A percentile compares a stretch with the other conserved stretches of the same genome.
phyloP scores from a whole-genome alignment of 2,888 invertebrate genomes.

The Tanaodytes sp. region DNA sequence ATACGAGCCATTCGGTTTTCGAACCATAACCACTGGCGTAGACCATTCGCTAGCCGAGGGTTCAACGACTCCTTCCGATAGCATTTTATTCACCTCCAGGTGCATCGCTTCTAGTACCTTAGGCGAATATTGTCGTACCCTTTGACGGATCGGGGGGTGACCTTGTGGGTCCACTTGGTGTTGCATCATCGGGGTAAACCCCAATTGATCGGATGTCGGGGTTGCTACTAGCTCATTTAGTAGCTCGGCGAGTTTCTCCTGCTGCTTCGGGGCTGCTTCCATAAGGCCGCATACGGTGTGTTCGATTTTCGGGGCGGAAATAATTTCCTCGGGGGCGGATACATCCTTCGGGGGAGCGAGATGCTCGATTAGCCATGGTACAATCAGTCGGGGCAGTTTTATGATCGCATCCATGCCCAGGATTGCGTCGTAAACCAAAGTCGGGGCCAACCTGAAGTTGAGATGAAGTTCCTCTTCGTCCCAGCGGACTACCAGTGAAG shows the following conservation, averaged over 20 bases:
- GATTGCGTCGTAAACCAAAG: constrained; percentile 1
- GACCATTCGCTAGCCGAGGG: constrained; percentile 11
- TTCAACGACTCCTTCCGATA: constrained; percentile 15
- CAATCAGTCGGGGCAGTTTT: too few relatives aligned
- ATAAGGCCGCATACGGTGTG: too few relatives aligned
- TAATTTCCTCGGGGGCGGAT: too few relatives aligned
- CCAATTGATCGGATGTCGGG: not conserved
- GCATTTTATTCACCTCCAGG: not conserved
- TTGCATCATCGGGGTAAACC: not conserved
- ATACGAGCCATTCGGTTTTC: constrained; percentile 7
- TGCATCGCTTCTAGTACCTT: constrained; percentile 10
- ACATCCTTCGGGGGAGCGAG: too few relatives aligned
- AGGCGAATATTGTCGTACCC: constrained; percentile 1
- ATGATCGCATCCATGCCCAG: not conserved
- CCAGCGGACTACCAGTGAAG: too few relatives aligned
- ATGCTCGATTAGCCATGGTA: constrained; percentile 9
- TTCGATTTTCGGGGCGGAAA: too few relatives aligned
- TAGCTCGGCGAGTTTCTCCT: not conserved
- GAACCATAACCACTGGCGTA: not conserved
- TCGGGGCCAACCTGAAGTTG: not conserved
- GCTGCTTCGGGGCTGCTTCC: not conserved
- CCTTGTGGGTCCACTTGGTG: constrained; percentile 13
- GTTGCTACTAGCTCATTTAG: constrained; percentile 33
- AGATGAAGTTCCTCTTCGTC: too few relatives aligned
- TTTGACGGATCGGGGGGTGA: not conserved